phyloP scores from a whole-genome alignment of 2,113 vertebrate genomes.

The Epinephelus lanceolatus region DNA sequence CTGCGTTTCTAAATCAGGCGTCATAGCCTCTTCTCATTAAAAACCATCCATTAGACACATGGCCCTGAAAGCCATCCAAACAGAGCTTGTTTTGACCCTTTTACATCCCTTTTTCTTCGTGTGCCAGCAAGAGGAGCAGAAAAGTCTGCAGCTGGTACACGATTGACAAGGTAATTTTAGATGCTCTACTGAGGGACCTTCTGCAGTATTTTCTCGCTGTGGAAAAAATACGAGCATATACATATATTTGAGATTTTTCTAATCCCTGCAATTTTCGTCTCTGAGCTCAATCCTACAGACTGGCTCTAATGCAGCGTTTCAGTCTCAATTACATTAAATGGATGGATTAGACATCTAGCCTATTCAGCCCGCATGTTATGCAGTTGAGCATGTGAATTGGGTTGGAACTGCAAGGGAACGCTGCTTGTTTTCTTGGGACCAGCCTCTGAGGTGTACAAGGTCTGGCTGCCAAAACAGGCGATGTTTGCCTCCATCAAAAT shows the following conservation, averaged over 20 bases:
- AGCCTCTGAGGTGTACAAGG: conserved; percentile 43
- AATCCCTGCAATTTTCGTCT: conserved; percentile 75
- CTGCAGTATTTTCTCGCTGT: conserved; percentile 48
- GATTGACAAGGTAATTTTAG: conserved; percentile 78
- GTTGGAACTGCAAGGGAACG: conserved; percentile 50
- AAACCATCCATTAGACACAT: conserved; percentile 74
- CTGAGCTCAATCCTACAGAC: conserved; percentile 66
- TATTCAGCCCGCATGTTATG: conserved; percentile 65
- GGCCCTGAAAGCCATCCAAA: conserved; percentile 68
- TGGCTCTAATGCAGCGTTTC: conserved; percentile 73
- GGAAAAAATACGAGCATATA: conserved; percentile 54
- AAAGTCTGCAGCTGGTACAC: conserved; percentile 58
- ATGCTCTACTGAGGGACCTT: conserved; percentile 55
- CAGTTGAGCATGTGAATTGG: conserved; percentile 58
- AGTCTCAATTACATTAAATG: conserved; percentile 77
- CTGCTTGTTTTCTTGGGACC: conserved; percentile 53
- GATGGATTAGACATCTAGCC: conserved; percentile 73
- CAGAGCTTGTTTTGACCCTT: conserved; percentile 70
- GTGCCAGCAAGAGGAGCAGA: conserved; percentile 62
- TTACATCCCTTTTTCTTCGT: conserved; percentile 57
- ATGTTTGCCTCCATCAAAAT: conserved; percentile 67
- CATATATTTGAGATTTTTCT: conserved; percentile 68
- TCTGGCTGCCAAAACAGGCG: conserved; percentile 59
- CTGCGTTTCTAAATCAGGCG: conserved; percentile 70
- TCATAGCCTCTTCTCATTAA: conserved; percentile 77